Percentiles rank a stretch among this genome's conserved stretches.
Conservation (phyloP, 2,113 vertebrate species). For the rat (Rattus norvegicus) region GRCr8 NC_086024.1:10502001-10502500, state of each 20-base stretch:
- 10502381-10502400: not conserved
- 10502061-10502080: not conserved
- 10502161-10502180: not conserved
- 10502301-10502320: not conserved
- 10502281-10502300: not conserved
- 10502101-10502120: not conserved
- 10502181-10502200: not conserved
- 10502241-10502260: not conserved
- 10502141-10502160: not conserved
- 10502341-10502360: not conserved
- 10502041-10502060: not conserved
- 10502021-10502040: conserved; percentile 2
- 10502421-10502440: not conserved
- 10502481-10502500: no score
- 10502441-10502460: not conserved
- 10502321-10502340: not conserved
- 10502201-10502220: not conserved
- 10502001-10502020: not conserved
- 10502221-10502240: not conserved
- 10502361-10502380: not conserved
- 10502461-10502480: no score
- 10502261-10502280: not conserved
- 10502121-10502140: not conserved
- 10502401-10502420: not conserved
- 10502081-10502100: not conserved